These are phyloP conservation scores for Cylloceria caligata DNA, from an alignment of 2,888 invertebrate genomes.

Conservation along the genomic window DNA sequence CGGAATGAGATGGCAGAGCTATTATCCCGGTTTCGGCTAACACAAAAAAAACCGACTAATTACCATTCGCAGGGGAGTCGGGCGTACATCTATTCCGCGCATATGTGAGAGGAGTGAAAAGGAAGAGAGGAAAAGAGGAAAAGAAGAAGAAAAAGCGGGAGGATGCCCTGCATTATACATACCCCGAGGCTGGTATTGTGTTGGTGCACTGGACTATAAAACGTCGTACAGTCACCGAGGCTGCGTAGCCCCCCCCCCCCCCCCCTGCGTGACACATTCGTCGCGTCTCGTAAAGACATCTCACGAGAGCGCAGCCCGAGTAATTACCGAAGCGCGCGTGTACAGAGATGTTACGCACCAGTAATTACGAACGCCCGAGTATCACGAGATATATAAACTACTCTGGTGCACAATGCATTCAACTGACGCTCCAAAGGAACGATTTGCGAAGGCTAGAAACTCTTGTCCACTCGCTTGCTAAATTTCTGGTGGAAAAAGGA, in stretches of 20 bases:
- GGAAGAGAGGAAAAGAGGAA: neutral
- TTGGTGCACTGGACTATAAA: conserved; percentile 52
- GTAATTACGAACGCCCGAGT: conserved; percentile 46
- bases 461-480: neutral
- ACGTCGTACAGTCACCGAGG: conserved; percentile 42
- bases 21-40: conserved; percentile 55
- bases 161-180: conserved; percentile 47
- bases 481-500: neutral
- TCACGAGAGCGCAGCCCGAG: conserved; percentile 50
- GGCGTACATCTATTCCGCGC: conserved; percentile 20
- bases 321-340: conserved; percentile 52
- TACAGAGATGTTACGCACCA: conserved; percentile 53
- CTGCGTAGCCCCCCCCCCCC: conserved; percentile 44
- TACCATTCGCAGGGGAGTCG: conserved; percentile 51
- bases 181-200: conserved; percentile 53
- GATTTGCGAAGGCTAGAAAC: neutral
- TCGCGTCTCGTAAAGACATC: conserved; percentile 60
- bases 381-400: neutral
- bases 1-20: conserved; percentile 42
- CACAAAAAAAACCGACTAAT: conserved; percentile 61
- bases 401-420: neutral
- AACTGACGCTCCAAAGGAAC: neutral
- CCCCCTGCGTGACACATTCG: conserved; percentile 57
- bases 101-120: conserved; percentile 33
- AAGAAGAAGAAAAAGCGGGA: neutral